Evolutionary conservation across 2,113 vertebrate genomes (phyloP).

Genomic region (Oreotrochilus melanogaster): DNA sequence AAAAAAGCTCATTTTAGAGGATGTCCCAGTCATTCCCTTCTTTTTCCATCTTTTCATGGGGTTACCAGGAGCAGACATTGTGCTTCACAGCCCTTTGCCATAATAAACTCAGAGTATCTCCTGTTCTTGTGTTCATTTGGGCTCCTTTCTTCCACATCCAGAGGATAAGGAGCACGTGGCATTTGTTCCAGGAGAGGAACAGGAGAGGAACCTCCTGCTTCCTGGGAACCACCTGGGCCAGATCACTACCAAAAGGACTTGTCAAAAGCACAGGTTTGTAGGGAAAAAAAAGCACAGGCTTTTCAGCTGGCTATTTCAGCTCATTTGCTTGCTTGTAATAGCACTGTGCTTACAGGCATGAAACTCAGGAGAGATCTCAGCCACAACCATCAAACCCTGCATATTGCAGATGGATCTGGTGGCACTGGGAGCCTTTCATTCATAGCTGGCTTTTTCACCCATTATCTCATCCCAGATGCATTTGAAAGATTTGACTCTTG

Average conservation of each 20-base stretch:
- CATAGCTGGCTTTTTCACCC: not conserved
- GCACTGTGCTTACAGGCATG: not conserved
- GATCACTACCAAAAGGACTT: not conserved
- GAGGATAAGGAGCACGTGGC: rapidly evolving
- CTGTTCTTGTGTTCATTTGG: rapidly evolving
- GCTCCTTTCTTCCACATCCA: not conserved
- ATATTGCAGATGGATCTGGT: not conserved
- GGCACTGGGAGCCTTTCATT: not conserved
- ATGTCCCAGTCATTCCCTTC: not conserved
- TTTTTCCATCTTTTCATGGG: not conserved
- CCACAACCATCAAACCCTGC: not conserved
- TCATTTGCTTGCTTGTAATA: not conserved
- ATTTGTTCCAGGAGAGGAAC: not conserved
- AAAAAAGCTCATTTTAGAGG: not conserved
- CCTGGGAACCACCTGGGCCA: not conserved
- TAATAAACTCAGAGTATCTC: not conserved
- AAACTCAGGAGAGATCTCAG: not conserved
- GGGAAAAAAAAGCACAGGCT: not conserved
- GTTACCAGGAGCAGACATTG: rapidly evolving
- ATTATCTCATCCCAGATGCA: not conserved
- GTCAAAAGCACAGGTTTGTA: not conserved
- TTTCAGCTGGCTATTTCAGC: not conserved
- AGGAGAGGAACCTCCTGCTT: not conserved
- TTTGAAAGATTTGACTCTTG: not conserved
- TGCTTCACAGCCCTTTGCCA: not conserved